These are phyloP conservation scores for Amiota mariae DNA, from an alignment of 2,888 invertebrate genomes.

Conservation along the genomic window DNA sequence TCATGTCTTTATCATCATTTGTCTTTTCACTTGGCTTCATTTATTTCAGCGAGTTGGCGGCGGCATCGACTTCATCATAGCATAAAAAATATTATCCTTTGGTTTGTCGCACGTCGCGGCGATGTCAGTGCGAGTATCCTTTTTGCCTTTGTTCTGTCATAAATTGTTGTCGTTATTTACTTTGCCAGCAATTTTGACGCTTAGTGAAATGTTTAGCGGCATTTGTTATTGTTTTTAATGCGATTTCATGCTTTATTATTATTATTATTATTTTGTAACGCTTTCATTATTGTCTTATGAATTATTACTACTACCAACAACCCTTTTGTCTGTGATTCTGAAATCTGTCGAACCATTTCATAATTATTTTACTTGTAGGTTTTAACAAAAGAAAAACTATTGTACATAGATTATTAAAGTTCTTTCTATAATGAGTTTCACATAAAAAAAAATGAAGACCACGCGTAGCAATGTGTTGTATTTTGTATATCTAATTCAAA, in stretches of 20 bases:
- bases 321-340: background rate
- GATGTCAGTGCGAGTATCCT: slow-evolving; percentile 40
- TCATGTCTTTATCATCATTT: background rate
- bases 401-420: no score
- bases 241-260: slow-evolving; percentile 19
- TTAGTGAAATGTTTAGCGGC: slow-evolving; percentile 45
- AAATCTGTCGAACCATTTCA: background rate
- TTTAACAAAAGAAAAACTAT: no score
- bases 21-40: slow-evolving; percentile 11
- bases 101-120: slow-evolving; percentile 4
- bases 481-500: no score
- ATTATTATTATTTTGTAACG: slow-evolving; percentile 11
- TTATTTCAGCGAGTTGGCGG: slow-evolving; percentile 14
- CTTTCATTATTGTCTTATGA: no score
- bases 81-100: background rate
- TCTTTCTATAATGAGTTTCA: no score
- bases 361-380: no score
- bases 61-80: background rate
- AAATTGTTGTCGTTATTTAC: slow-evolving; percentile 47
- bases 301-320: no score
- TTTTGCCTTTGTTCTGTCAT: slow-evolving; percentile 52
- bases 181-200: slow-evolving; percentile 58
- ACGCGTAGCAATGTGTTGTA: no score
- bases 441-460: no score
- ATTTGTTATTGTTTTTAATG: slow-evolving; percentile 25